A percentile compares a stretch with the other conserved stretches of the same genome.
These are phyloP conservation scores for Oncopeltus fasciatus DNA, from an alignment of 1,140 invertebrate species.

Conservation along the genomic window DNA sequence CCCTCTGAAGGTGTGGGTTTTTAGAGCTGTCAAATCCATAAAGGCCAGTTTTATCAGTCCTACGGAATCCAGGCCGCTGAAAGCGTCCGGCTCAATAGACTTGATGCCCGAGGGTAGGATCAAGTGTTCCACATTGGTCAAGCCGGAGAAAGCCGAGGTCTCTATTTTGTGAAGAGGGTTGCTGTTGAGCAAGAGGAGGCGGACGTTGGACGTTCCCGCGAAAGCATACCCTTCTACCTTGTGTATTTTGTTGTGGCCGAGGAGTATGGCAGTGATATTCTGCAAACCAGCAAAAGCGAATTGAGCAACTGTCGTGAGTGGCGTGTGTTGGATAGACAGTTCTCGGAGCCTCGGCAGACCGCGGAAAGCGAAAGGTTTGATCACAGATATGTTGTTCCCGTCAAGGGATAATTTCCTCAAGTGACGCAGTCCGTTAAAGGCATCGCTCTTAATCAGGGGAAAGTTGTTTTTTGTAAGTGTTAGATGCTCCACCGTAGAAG, in stretches of 20 bases:
- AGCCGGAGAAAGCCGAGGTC: conserved; percentile 59
- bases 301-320: conserved; percentile 52
- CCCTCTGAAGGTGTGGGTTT: conserved; percentile 56
- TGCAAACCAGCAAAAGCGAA: conserved; percentile 70
- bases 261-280: conserved; percentile 55
- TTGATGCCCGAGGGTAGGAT: conserved; percentile 61
- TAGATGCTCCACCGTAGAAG: conserved; percentile 58
- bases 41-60: conserved; percentile 59
- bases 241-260: conserved; percentile 62
- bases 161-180: conserved; percentile 60
- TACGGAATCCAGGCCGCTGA: conserved; percentile 62
- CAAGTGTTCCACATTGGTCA: conserved; percentile 59
- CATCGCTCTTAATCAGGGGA: conserved; percentile 57
- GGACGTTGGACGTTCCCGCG: conserved; percentile 65
- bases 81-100: conserved; percentile 57
- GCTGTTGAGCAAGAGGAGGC: conserved; percentile 53
- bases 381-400: conserved; percentile 61
- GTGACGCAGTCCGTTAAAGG: conserved; percentile 53
- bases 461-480: conserved; percentile 68
- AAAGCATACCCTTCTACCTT: conserved; percentile 66
- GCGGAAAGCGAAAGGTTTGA: conserved; percentile 68
- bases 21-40: conserved; percentile 58
- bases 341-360: conserved; percentile 56
- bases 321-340: conserved; percentile 66
- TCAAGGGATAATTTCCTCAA: conserved; percentile 60